Evolutionary conservation across 2,888 invertebrate species (phyloP).

Genomic region (Melanophora roralis): DNA sequence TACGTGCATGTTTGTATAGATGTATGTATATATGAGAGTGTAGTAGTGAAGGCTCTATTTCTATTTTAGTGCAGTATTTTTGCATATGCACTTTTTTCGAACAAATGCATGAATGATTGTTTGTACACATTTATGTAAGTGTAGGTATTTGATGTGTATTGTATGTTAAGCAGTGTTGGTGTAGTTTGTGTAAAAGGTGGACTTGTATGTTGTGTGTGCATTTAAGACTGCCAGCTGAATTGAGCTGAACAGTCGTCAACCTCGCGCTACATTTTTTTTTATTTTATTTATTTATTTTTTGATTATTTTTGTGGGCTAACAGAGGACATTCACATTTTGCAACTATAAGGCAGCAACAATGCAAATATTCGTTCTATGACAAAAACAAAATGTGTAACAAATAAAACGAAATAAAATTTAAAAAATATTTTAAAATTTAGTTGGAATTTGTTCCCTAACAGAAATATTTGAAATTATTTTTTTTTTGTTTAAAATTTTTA

Average conservation of each 20-base stretch:
- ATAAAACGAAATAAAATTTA: background rate
- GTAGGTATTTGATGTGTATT: background rate
- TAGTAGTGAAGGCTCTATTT: constrained; percentile 48
- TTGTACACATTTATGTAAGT: background rate
- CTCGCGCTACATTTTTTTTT: constrained; percentile 72
- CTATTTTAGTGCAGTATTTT: constrained; percentile 50
- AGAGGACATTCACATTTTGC: constrained; percentile 76
- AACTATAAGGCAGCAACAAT: constrained; percentile 41
- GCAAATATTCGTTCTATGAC: constrained; percentile 3
- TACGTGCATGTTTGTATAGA: background rate
- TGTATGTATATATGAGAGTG: background rate
- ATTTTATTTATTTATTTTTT: constrained; percentile 23
- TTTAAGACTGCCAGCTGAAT: constrained; percentile 45
- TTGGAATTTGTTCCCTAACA: background rate
- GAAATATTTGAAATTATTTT: too few species aligned
- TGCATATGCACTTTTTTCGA: constrained; percentile 59
- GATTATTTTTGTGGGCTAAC: constrained; percentile 72
- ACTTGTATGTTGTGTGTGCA: constrained; percentile 31
- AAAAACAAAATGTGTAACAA: background rate
- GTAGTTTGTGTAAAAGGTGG: constrained; percentile 24
- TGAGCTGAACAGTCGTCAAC: constrained; percentile 66
- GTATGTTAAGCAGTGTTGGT: background rate
- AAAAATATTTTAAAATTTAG: background rate
- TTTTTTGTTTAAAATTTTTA: background rate
- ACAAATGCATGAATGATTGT: background rate